phyloP scores from a whole-genome alignment of 2,113 vertebrate genomes.

The Agelaius phoeniceus region DNA sequence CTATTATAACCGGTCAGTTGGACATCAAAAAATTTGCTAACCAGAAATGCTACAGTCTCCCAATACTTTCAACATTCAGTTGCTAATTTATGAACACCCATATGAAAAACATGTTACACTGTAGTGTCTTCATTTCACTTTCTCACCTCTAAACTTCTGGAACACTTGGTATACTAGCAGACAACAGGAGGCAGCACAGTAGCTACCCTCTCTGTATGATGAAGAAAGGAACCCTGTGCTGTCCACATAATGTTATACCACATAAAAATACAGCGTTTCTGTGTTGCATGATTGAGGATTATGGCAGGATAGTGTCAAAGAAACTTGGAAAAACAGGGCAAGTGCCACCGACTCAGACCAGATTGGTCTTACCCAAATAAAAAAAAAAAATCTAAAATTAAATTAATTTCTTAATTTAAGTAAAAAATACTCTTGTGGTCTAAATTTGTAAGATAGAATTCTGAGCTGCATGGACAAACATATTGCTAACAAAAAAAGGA shows the following conservation, averaged over 20 bases:
- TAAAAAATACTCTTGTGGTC: background rate
- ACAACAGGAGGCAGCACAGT: accelerated
- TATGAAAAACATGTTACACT: background rate
- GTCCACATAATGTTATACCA: background rate
- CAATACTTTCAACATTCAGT: background rate
- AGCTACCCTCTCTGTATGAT: background rate
- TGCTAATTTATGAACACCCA: accelerated
- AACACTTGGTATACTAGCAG: background rate
- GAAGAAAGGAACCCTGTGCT: background rate
- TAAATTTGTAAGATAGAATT: background rate
- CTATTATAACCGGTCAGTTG: background rate
- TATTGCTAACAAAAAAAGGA: background rate
- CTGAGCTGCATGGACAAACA: background rate
- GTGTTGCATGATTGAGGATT: background rate
- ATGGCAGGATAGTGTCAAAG: background rate
- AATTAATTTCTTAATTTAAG: background rate
- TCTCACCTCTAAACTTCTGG: background rate
- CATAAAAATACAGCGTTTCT: background rate
- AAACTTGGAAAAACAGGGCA: background rate
- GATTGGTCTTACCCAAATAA: background rate
- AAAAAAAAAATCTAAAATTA: accelerated
- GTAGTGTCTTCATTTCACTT: background rate
- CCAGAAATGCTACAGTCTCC: background rate
- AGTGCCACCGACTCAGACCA: background rate
- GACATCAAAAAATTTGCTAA: background rate